These are phyloP conservation scores for Gallinago stenura DNA, from an alignment of 2,797 vertebrate genomes.

Conservation along the genomic window DNA sequence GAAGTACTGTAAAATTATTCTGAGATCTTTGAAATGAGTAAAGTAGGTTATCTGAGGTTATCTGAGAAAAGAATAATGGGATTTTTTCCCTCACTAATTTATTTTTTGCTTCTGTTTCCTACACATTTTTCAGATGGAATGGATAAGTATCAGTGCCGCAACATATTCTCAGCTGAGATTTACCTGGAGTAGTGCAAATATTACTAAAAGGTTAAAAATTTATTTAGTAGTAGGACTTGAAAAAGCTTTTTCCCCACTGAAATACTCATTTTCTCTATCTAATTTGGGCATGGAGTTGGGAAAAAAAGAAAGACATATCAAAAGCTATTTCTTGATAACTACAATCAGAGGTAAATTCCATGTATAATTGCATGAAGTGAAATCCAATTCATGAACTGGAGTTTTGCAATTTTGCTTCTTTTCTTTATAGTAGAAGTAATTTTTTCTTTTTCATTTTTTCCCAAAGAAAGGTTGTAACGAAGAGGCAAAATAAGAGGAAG, in stretches of 20 bases:
- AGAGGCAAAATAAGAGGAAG: background rate
- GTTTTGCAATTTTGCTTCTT: background rate
- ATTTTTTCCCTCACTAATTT: background rate
- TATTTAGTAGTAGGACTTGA: background rate
- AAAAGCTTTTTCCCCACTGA: background rate
- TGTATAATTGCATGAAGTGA: background rate
- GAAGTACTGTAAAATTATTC: background rate
- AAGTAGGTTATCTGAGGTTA: background rate
- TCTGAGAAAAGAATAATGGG: background rate
- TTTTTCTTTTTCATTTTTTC: background rate
- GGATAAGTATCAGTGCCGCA: background rate
- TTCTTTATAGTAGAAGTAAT: background rate
- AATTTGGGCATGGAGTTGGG: background rate
- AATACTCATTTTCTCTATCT: background rate
- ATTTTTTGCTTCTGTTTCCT: background rate
- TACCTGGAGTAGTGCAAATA: background rate
- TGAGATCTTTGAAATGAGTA: background rate
- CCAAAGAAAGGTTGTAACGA: background rate
- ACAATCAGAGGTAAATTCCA: background rate
- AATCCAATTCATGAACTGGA: background rate
- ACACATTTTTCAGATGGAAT: background rate
- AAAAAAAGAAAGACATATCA: background rate
- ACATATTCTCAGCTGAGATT: background rate
- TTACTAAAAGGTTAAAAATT: background rate
- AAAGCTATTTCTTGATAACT: background rate